phyloP scores from a whole-genome alignment of 2,113 vertebrate genomes.

The Trichechus manatus region DNA sequence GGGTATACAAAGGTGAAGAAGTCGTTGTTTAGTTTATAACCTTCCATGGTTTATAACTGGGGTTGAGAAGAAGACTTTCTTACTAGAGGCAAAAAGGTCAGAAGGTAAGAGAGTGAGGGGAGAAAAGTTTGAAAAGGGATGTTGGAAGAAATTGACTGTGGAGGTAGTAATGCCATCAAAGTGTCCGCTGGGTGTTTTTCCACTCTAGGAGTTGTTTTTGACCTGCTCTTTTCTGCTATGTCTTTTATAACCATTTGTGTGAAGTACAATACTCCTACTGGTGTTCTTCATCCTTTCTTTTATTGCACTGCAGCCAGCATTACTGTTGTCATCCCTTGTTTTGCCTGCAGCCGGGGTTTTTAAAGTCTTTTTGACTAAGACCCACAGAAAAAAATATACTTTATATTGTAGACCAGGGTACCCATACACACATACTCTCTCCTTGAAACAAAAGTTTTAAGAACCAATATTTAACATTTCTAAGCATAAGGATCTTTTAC shows the following conservation, averaged over 20 bases:
- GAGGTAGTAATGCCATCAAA: not conserved
- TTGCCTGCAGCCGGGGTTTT: not conserved
- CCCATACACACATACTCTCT: not conserved
- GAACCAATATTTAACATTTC: constrained; percentile 2
- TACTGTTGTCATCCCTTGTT: not conserved
- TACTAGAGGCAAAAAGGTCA: not conserved
- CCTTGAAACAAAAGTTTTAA: constrained; percentile 31
- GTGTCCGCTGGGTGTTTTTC: not conserved
- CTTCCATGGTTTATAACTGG: not conserved
- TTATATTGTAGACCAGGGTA: not conserved
- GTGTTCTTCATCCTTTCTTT: not conserved
- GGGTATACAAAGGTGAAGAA: not conserved
- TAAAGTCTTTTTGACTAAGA: not conserved
- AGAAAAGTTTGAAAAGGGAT: not conserved
- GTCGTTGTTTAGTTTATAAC: not conserved
- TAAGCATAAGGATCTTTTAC: constrained; percentile 43
- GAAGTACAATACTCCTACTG: not conserved
- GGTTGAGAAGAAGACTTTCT: constrained; percentile 5
- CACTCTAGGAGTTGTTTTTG: constrained; percentile 10
- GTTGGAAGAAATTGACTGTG: not conserved
- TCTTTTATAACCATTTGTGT: not conserved
- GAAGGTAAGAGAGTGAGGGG: not conserved
- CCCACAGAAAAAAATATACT: not conserved
- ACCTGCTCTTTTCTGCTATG: not conserved
- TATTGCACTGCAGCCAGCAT: not conserved